Percentiles rank a stretch among this genome's conserved stretches.
Evolutionary conservation across 1,140 invertebrate genomes (phyloP).

Genomic region (Mycetomoellerius zeteki): DNA sequence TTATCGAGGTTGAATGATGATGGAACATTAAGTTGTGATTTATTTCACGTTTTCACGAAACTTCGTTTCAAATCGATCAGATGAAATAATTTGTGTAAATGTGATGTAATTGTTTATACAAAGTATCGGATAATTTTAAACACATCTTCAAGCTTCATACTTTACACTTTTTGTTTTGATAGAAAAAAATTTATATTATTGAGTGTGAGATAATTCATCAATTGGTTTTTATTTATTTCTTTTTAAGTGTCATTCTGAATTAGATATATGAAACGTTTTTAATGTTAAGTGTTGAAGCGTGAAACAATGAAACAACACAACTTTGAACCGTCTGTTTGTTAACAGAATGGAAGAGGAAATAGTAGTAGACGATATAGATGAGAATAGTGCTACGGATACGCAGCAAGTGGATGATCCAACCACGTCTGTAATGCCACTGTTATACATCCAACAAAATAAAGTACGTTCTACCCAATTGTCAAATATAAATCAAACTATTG

Average conservation of each 20-base stretch:
- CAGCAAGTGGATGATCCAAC: slow-evolving; percentile 76
- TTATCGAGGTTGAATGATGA: neutral
- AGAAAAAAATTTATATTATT: neutral
- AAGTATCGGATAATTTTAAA: neutral
- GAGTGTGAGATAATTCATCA: neutral
- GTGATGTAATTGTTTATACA: neutral
- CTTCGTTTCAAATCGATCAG: neutral
- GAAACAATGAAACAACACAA: neutral
- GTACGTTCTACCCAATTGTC: slow-evolving; percentile 77
- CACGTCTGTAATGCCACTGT: slow-evolving; percentile 82
- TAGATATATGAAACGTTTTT: neutral
- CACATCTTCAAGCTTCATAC: neutral
- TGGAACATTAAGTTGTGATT: neutral
- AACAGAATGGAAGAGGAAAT: slow-evolving; percentile 85
- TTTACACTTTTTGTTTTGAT: neutral
- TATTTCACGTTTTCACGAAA: neutral
- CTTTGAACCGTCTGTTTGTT: slow-evolving; percentile 5
- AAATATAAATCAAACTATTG: slow-evolving; percentile 79
- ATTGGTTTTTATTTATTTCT: neutral
- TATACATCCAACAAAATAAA: slow-evolving; percentile 85
- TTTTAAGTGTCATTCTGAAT: neutral
- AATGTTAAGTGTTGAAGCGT: neutral
- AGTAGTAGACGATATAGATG: slow-evolving; percentile 80
- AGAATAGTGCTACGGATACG: slow-evolving; percentile 75
- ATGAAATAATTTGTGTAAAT: neutral